Conservation (phyloP, 23 tunicate genomes). For the Ciona savignyi region DNA sequence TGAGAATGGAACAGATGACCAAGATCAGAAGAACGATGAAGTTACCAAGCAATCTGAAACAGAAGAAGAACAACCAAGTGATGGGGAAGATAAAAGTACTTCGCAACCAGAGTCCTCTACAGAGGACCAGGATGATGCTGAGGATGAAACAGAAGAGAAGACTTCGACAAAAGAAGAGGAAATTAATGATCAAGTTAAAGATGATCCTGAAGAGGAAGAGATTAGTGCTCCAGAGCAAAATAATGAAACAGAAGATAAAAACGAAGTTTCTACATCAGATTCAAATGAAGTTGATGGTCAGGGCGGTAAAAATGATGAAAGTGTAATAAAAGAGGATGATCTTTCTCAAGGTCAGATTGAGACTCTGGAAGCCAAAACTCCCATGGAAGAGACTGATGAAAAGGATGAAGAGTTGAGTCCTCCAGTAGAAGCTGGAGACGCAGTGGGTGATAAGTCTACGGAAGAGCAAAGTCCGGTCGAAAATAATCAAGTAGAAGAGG, state of each 20-base stretch:
- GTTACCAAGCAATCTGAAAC: background rate
- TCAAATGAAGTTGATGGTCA: constrained; percentile 1
- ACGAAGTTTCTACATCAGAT: background rate
- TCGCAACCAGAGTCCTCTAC: background rate
- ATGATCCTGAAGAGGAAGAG: constrained; percentile 1
- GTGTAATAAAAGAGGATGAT: constrained; percentile 7
- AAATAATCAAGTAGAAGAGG: background rate
- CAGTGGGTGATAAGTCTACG: background rate
- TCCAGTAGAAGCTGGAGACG: constrained; percentile 6
- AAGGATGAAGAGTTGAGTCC: constrained; percentile 2
- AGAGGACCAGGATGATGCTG: background rate
- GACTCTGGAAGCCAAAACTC: no score
- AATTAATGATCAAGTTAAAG: constrained; percentile 5
- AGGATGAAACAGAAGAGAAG: background rate
- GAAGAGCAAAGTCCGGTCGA: constrained; percentile 13
- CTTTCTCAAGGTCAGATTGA: no score
- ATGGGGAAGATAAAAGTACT: background rate
- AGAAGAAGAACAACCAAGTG: constrained; percentile 3
- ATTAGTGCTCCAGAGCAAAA: background rate
- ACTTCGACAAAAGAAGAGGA: constrained; percentile 1
- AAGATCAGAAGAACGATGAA: background rate
- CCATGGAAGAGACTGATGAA: constrained; percentile 11
- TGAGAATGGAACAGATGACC: constrained; percentile 1
- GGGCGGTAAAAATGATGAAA: constrained; percentile 1
- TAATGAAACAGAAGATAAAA: background rate